Base-by-base conservation (phyloP, 2,113 vertebrate genomes). In the Rhadina sibilatrix region DNA sequence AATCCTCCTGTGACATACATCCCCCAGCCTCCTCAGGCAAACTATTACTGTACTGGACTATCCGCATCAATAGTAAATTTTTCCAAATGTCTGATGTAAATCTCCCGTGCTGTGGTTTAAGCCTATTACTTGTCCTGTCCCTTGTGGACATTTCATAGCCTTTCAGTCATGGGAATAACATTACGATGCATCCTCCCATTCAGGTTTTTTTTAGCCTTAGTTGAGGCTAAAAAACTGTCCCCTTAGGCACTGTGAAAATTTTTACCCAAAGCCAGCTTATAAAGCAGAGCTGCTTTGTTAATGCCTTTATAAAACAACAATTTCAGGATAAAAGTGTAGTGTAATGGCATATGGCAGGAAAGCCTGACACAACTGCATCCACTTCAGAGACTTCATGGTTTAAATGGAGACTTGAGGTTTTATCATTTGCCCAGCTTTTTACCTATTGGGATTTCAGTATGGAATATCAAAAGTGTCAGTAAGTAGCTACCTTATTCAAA, bases 131-230 rank as follows among this genome's bases (percentile, higher is more conserved):
- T 92, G 68, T 86, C 35, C 83, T 92, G 64, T 96, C 91, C 94
- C 95, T 93, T 75, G 80, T 93, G 95, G 90, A 92, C 64, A 71
- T 92, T 95, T 94, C 80, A 37, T 71, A 84, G 91, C 72, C 86
- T 89, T 95, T 93, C 35, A 81, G 93, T 81, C 47, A 66, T 64
- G 56, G 82, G 80, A 94, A 95, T 90, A 95, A n/a, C 27, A 75
- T 96, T 89, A 84, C 15, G 6, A 56, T 52, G 5, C 89, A 78
- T 87, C 75, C 77, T 68, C 69, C 84, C 72, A 63, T 94, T 94
- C 3, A 3, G 68, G 1, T 47, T 84, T 63, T 68, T 92, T 85
- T 90, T 66, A 70, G 47, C 56, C 19, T 83, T 77, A 68, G 60
- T 31, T 89, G 83, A 93, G 57, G 86, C 65, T 87, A 87, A 90